phyloP scores from a whole-genome alignment of 1,140 invertebrate genomes.

The Sipha flava region DNA sequence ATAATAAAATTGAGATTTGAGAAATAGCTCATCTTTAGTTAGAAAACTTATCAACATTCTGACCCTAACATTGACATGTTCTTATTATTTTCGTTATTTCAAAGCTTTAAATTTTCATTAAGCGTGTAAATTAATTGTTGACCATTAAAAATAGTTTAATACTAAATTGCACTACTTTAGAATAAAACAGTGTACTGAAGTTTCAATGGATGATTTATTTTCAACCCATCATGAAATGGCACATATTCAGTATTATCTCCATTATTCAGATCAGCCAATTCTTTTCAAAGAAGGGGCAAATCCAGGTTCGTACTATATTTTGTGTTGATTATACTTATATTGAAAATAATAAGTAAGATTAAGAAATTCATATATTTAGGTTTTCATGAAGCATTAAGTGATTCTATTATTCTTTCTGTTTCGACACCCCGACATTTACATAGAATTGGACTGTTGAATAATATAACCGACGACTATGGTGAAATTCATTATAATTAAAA shows the following conservation, averaged over 20 bases:
- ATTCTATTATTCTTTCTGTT: conserved; percentile 73
- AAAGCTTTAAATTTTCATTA: not conserved
- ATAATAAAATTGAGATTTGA: too few species aligned
- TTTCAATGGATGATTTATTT: conserved; percentile 69
- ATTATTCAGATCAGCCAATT: conserved; percentile 65
- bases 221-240: conserved; percentile 80
- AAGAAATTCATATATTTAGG: conserved; percentile 46
- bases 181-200: conserved; percentile 82
- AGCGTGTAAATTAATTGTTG: too few species aligned
- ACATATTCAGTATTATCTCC: conserved; percentile 73
- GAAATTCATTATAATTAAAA: not conserved
- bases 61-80: too few species aligned
- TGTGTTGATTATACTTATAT: not conserved
- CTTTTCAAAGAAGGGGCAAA: conserved; percentile 69
- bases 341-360: not conserved
- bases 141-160: too few species aligned
- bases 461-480: conserved; percentile 49
- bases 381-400: conserved; percentile 89
- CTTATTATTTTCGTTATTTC: not conserved
- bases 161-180: conserved; percentile 49
- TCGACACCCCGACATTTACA: conserved; percentile 69
- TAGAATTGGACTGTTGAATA: conserved; percentile 59
- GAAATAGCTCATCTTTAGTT: too few species aligned
- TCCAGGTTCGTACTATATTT: conserved; percentile 52
- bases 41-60: too few species aligned